These are phyloP conservation scores for Melinopterus prodromus DNA, from an alignment of 2,888 invertebrate species.

Conservation along the genomic window DNA sequence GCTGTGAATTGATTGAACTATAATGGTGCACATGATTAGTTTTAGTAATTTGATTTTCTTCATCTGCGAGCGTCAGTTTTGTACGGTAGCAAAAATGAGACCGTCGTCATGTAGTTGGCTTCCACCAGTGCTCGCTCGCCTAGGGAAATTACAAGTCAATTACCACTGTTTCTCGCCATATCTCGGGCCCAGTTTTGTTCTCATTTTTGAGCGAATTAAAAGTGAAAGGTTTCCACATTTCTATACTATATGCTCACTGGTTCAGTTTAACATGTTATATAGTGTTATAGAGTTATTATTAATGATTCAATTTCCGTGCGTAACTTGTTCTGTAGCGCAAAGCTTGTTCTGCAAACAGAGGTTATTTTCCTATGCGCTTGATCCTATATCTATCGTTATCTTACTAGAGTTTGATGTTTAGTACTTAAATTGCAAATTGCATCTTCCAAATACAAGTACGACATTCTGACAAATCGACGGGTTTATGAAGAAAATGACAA, in stretches of 20 bases:
- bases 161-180: neutral
- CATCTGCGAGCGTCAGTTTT: neutral
- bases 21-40: neutral
- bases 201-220: neutral
- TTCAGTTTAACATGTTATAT: too few species aligned
- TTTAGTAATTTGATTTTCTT: constrained; percentile 4
- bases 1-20: constrained; percentile 4
- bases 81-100: neutral
- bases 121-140: neutral
- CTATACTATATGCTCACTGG: neutral
- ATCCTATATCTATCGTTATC: too few species aligned
- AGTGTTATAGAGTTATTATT: neutral
- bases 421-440: too few species aligned
- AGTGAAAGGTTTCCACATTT: constrained; percentile 4
- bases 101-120: neutral
- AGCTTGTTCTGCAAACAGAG: neutral
- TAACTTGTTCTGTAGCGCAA: neutral
- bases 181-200: neutral
- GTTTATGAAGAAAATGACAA: too few species aligned
- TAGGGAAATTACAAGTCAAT: constrained; percentile 4
- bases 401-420: too few species aligned
- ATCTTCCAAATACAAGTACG: too few species aligned
- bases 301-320: neutral
- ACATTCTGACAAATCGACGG: too few species aligned
- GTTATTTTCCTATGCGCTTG: neutral